These are phyloP conservation scores for Rhagium mordax DNA, from an alignment of 2,888 invertebrate species.

Conservation along the genomic window DNA sequence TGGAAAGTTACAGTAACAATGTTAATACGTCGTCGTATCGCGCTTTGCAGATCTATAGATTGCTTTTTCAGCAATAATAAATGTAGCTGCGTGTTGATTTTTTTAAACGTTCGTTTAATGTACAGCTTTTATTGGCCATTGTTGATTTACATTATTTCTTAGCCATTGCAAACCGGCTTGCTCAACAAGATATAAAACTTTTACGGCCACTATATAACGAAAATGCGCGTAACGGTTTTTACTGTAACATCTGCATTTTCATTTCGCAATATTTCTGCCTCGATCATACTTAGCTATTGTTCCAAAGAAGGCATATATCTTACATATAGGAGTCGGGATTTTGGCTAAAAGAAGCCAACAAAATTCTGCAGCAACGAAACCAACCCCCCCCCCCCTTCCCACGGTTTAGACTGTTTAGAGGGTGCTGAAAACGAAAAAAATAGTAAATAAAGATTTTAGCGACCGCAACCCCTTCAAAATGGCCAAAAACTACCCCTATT, in stretches of 20 bases:
- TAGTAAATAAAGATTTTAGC: too few relatives aligned
- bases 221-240: slow-evolving; percentile 21
- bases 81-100: slow-evolving; percentile 34
- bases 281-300: background rate
- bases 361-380: too few relatives aligned
- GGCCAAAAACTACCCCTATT: too few relatives aligned
- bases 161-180: slow-evolving; percentile 12
- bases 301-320: background rate
- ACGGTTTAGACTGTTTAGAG: too few relatives aligned
- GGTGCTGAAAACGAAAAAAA: too few relatives aligned
- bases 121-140: slow-evolving; percentile 28
- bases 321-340: too few relatives aligned
- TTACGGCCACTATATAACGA: slow-evolving; percentile 28
- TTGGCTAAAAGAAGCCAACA: too few relatives aligned
- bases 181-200: slow-evolving; percentile 29
- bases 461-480: too few relatives aligned
- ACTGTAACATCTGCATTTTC: slow-evolving; percentile 25
- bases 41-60: slow-evolving; percentile 18
- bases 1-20: slow-evolving; percentile 45
- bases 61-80: slow-evolving; percentile 35
- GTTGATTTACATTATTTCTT: slow-evolving; percentile 25
- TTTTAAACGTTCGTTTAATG: slow-evolving; percentile 27
- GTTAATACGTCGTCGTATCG: slow-evolving; percentile 32
- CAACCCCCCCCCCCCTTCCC: too few relatives aligned
- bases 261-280: slow-evolving; percentile 12